Evolutionary conservation across 2,797 vertebrate species (phyloP).

Genomic region (Hipposideros larvatus): DNA sequence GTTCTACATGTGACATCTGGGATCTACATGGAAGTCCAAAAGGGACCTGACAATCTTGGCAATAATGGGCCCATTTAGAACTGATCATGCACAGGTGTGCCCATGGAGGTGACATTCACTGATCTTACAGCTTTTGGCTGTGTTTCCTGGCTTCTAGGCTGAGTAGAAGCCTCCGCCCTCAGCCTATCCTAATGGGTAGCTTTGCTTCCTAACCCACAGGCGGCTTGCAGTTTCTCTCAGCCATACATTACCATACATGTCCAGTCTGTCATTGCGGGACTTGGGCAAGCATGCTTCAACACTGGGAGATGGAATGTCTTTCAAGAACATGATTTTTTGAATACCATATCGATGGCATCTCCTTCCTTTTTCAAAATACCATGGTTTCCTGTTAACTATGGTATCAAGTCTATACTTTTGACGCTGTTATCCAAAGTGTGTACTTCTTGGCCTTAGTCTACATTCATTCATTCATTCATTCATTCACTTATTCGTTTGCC

Average conservation of each 20-base stretch:
- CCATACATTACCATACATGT: accelerated
- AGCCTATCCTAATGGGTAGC: accelerated
- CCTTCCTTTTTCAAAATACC: neutral
- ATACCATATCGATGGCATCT: neutral
- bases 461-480: neutral
- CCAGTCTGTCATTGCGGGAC: neutral
- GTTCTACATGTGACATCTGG: neutral
- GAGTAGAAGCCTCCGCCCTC: neutral
- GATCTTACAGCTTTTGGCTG: neutral
- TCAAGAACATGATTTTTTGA: neutral
- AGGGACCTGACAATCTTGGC: neutral
- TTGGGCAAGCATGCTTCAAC: neutral
- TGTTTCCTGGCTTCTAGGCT: neutral
- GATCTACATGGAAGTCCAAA: neutral
- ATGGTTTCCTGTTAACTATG: neutral
- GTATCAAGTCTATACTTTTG: neutral
- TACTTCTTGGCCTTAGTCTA: neutral
- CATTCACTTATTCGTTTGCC: neutral
- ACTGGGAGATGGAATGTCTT: neutral
- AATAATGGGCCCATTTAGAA: neutral
- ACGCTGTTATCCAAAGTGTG: neutral
- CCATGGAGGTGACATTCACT: neutral
- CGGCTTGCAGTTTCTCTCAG: neutral
- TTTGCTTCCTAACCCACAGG: neutral
- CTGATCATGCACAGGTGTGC: accelerated